Conservation (phyloP, 2,888 invertebrate genomes). For the Acleris cristana region DNA sequence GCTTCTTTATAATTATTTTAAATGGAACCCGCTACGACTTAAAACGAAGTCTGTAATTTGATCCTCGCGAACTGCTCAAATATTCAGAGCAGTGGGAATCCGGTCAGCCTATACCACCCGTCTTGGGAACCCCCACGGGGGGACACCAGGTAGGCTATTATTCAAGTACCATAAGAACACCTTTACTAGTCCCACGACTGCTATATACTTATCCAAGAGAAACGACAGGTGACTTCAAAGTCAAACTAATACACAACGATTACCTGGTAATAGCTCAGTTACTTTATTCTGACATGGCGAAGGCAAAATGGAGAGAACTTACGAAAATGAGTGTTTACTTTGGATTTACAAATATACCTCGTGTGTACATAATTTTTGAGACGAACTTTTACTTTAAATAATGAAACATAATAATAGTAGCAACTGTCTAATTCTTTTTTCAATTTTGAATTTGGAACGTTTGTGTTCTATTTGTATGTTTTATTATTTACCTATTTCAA, state of each 20-base stretch:
- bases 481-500: too few species aligned
- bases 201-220: conserved; percentile 48
- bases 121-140: conserved; percentile 41
- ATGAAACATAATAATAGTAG: too few species aligned
- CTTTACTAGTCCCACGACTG: conserved; percentile 41
- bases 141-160: conserved; percentile 41
- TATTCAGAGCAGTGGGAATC: conserved; percentile 74
- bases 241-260: conserved; percentile 10
- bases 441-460: too few species aligned
- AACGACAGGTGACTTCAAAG: conserved; percentile 59
- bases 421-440: too few species aligned
- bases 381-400: too few species aligned
- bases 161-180: conserved; percentile 8
- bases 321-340: not conserved
- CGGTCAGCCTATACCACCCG: conserved; percentile 54
- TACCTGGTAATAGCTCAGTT: not conserved
- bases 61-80: conserved; percentile 65
- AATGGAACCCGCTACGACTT: conserved; percentile 54
- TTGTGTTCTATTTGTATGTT: too few species aligned
- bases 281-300: not conserved
- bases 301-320: not conserved
- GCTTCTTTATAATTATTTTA: conserved; percentile 58
- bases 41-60: conserved; percentile 72
- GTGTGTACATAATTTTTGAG: too few species aligned
- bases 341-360: not conserved